Conservation (phyloP, 2,797 vertebrate genomes). For the Columba guinea region DNA sequence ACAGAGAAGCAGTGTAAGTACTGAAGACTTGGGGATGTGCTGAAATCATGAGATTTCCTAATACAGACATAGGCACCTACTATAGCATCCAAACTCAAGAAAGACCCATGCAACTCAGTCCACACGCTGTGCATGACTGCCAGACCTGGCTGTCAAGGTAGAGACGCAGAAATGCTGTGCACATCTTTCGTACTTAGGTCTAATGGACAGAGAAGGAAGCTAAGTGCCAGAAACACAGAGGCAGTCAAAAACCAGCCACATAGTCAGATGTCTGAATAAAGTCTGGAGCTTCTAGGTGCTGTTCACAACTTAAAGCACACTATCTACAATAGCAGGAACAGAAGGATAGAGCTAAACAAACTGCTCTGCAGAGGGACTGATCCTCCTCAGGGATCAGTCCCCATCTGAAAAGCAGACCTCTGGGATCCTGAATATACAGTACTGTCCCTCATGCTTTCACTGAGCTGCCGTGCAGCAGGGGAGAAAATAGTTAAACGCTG, state of each 20-base stretch:
- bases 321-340: neutral
- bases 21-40: neutral
- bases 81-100: neutral
- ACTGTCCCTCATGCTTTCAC: neutral
- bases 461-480: neutral
- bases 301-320: neutral
- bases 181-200: neutral
- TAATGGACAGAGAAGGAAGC: neutral
- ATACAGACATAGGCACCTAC: neutral
- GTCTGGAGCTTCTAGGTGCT: neutral
- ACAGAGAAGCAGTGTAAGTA: neutral
- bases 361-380: rapidly evolving
- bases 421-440: neutral
- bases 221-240: neutral
- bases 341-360: neutral
- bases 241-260: neutral
- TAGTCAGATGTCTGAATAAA: neutral
- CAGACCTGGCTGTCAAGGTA: neutral
- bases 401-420: neutral
- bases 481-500: neutral
- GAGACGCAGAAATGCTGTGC: neutral
- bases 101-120: neutral
- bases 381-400: neutral
- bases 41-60: neutral
- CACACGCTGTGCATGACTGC: rapidly evolving